Conservation (phyloP, 2,113 vertebrate species). For the Trematomus loennbergii region DNA sequence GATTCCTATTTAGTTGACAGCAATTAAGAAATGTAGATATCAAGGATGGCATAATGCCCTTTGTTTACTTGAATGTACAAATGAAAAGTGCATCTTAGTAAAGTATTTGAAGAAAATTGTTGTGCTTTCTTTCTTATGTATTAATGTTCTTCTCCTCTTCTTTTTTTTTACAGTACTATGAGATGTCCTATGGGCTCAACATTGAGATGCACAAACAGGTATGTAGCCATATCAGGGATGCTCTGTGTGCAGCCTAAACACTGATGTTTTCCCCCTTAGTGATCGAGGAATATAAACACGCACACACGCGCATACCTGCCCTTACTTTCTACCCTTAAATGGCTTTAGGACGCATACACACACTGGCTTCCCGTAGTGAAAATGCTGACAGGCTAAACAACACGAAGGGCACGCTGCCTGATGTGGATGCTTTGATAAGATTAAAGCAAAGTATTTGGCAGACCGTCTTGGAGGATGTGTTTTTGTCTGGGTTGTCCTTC, state of each 20-base stretch:
- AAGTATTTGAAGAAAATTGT: not conserved
- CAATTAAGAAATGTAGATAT: not conserved
- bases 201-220: slow-evolving; percentile 99
- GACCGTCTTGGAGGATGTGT: slow-evolving; percentile 63
- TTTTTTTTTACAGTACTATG: slow-evolving; percentile 88
- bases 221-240: slow-evolving; percentile 76
- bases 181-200: slow-evolving; percentile 96
- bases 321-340: slow-evolving; percentile 69
- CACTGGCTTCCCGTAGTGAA: slow-evolving; percentile 70
- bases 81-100: not conserved
- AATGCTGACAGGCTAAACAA: slow-evolving; percentile 82
- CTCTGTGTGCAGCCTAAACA: slow-evolving; percentile 67
- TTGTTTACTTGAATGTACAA: not conserved
- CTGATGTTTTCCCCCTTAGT: slow-evolving; percentile 11
- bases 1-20: not conserved
- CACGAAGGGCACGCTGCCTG: slow-evolving; percentile 71
- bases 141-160: slow-evolving; percentile 22
- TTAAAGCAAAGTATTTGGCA: slow-evolving; percentile 83
- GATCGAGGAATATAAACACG: slow-evolving; percentile 46
- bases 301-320: slow-evolving; percentile 58
- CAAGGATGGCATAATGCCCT: not conserved
- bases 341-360: slow-evolving; percentile 56
- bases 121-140: not conserved
- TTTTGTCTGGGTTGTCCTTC: slow-evolving; percentile 54
- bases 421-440: slow-evolving; percentile 83